Percentiles rank a stretch among this genome's conserved stretches.
Conservation (phyloP, 2,888 invertebrate species). For the Tachina fera region DNA sequence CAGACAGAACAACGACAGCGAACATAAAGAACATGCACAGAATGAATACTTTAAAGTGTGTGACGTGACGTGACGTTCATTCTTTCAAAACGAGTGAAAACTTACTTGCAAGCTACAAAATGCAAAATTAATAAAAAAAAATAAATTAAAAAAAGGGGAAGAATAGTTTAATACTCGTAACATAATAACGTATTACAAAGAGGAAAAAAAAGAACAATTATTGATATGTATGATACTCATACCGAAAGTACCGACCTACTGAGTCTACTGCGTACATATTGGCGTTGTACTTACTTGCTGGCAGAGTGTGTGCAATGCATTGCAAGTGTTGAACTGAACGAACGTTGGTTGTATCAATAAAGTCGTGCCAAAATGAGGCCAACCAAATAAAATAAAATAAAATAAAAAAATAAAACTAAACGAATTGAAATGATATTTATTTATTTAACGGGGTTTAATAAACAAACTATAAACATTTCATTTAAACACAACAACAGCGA, state of each 20-base stretch:
- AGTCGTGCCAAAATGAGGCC: constrained; percentile 70
- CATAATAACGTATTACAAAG: constrained; percentile 16
- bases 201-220: constrained; percentile 2
- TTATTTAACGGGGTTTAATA: constrained; percentile 54
- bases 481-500: constrained; percentile 9
- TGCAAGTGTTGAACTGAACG: constrained; percentile 48
- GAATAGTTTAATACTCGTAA: not conserved
- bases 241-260: not conserved
- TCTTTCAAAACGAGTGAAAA: constrained; percentile 48
- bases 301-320: constrained; percentile 12
- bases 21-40: constrained; percentile 57
- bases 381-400: constrained; percentile 57
- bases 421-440: constrained; percentile 49
- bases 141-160: constrained; percentile 4
- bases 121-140: constrained; percentile 51
- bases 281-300: constrained; percentile 23
- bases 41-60: constrained; percentile 49
- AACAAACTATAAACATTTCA: constrained; percentile 57
- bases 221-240: constrained; percentile 28
- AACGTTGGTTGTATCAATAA: constrained; percentile 68
- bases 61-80: not conserved
- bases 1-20: constrained; percentile 50
- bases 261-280: not conserved
- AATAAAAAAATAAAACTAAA: constrained; percentile 33
- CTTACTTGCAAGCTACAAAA: constrained; percentile 68